Percentiles rank a stretch among this genome's conserved stretches.
These are phyloP conservation scores for Hirundo rustica DNA, from an alignment of 2,797 vertebrate genomes.

Conservation along the genomic window DNA sequence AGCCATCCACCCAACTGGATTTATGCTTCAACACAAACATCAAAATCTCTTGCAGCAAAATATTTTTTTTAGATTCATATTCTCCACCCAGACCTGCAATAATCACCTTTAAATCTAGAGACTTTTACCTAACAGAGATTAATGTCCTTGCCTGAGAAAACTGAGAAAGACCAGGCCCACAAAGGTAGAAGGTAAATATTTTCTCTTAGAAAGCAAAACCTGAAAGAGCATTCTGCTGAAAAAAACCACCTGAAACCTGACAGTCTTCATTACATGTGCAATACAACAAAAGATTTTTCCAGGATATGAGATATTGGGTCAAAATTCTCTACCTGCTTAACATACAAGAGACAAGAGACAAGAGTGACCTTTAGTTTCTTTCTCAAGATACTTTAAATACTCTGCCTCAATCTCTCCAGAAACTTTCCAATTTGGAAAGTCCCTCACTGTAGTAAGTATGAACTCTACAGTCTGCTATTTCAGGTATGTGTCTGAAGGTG, in stretches of 20 bases:
- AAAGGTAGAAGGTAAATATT: background rate
- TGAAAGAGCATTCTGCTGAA: background rate
- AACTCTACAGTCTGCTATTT: background rate
- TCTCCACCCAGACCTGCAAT: background rate
- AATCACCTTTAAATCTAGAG: background rate
- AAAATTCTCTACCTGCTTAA: background rate
- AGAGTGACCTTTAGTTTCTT: background rate
- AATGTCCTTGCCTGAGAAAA: background rate
- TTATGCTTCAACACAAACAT: background rate
- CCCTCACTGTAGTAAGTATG: background rate
- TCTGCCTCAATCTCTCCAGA: background rate
- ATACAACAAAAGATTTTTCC: background rate
- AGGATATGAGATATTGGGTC: background rate
- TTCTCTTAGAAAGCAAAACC: background rate
- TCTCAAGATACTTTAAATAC: background rate
- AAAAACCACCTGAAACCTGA: accelerated
- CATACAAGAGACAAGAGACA: background rate
- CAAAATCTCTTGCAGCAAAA: background rate
- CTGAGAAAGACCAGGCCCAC: background rate
- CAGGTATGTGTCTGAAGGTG: background rate
- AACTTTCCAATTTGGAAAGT: background rate
- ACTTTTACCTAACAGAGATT: background rate
- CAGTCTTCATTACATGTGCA: accelerated
- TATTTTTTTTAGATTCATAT: background rate
- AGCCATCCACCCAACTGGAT: background rate